Base-by-base conservation (phyloP, 2,113 vertebrate genomes). In the Xyrauchen texanus region DNA sequence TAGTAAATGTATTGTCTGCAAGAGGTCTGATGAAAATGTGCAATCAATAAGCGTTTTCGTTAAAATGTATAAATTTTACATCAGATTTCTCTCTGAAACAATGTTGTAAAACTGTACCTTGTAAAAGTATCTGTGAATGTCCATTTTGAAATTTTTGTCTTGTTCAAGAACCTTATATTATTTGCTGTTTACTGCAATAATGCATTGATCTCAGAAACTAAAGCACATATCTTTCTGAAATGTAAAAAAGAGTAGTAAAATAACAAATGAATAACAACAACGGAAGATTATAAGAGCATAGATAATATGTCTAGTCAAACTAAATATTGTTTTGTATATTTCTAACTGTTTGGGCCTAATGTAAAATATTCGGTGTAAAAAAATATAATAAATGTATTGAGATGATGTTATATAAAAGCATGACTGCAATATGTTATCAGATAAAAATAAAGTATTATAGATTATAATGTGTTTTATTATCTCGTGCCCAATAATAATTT, bases 361-460 rank as follows among this genome's bases (percentile, higher is more conserved):
- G 98, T 99, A 98, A 96, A 96, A 98, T 98, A 98, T 96, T 97
- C 61, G 90, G 93, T 98, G 95, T 98, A 98, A 92, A 34, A 34
- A 34, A 34, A 83, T 65, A 82, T 96, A 94, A 95, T 96, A 96
- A 96, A 96, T 96, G 96, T 97, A 94, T 96, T 95, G 97, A 96
- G 96, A 95, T 95, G 93, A 95, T 96, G 96, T 97, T 95, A 94
- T 96, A 92, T 95, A 93, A 97, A 94, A 97, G 96, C 96, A 98
- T 96, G 95, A 93, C 93, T 91, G 93, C 95, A 93, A 96, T 95
- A 95, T 94, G 94, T 97, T 96, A 95, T 91, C 93, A 95, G 95
- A 94, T 65, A 95, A 94, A 94, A 99, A 98, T 99, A 98, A 99
- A 99, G 95, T 93, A 85, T 93, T 97, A 95, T 98, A 98, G 96